phyloP scores from a whole-genome alignment of 1,140 invertebrate genomes.

The Varroa destructor region DNA sequence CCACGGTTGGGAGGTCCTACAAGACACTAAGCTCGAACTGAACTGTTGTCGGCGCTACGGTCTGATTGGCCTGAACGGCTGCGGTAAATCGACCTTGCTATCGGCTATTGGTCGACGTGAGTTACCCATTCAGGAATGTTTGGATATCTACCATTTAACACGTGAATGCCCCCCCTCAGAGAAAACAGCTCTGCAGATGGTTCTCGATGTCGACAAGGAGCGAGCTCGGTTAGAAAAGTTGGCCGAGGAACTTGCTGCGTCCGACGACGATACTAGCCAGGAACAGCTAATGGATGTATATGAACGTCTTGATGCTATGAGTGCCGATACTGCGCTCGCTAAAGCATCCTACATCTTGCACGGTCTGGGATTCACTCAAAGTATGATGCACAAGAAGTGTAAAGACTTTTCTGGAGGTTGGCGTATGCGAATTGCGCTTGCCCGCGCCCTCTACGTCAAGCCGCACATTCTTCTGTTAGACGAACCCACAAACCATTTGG shows the following conservation, averaged over 20 bases:
- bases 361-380: constrained; percentile 86
- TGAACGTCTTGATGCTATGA: constrained; percentile 89
- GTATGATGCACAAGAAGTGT: constrained; percentile 79
- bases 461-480: constrained; percentile 46
- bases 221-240: constrained; percentile 76
- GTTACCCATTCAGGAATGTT: constrained; percentile 85
- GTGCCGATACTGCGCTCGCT: constrained; percentile 82
- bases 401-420: constrained; percentile 96
- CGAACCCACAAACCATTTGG: constrained; percentile 56
- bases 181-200: constrained; percentile 72
- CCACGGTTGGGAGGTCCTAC: constrained; percentile 85
- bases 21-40: constrained; percentile 88
- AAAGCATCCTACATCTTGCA: constrained; percentile 85
- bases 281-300: constrained; percentile 96
- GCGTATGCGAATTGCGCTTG: constrained; percentile 98
- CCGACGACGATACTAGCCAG: constrained; percentile 74
- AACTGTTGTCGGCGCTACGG: constrained; percentile 94
- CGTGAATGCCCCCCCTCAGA: constrained; percentile 92
- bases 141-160: constrained; percentile 94
- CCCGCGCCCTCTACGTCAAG: constrained; percentile 48
- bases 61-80: constrained; percentile 87
- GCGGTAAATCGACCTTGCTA: constrained; percentile 88
- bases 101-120: constrained; percentile 80
- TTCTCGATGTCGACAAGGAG: constrained; percentile 97
- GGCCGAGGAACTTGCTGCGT: constrained; percentile 72